Conservation (phyloP, 1,140 invertebrate genomes). For the Phymorhynchus buccinoides region DNA sequence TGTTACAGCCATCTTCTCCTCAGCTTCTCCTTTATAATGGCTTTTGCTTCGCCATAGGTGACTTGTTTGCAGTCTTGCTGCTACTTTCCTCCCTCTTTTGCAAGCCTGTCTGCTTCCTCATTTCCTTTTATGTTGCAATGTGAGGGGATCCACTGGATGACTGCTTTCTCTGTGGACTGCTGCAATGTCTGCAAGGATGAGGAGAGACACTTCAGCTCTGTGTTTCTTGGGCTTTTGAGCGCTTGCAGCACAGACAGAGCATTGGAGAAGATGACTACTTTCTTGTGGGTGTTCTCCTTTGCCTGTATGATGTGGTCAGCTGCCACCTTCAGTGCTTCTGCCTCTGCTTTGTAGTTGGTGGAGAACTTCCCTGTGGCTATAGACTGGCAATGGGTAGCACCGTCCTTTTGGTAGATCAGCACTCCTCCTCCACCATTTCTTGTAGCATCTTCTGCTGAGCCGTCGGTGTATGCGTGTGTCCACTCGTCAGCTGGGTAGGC, state of each 20-base stretch:
- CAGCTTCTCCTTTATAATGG: not conserved
- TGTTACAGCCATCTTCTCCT: not conserved
- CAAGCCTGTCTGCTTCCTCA: not conserved
- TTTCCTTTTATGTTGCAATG: not conserved
- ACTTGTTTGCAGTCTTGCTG: not conserved
- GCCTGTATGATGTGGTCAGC: not conserved
- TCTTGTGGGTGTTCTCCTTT: not conserved
- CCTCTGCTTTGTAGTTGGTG: not conserved
- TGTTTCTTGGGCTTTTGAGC: not conserved
- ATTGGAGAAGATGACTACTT: not conserved
- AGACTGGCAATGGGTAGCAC: not conserved
- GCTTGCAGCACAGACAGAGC: not conserved
- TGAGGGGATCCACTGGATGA: slow-evolving; percentile 5
- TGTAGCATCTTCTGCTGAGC: not conserved
- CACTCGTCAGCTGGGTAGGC: not conserved
- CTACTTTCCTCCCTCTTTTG: not conserved
- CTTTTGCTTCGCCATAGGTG: not conserved
- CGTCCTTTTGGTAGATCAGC: not conserved
- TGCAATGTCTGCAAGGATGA: not conserved
- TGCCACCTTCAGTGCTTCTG: not conserved
- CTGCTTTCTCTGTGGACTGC: not conserved
- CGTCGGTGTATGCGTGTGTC: slow-evolving; percentile 3
- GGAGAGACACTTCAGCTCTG: not conserved
- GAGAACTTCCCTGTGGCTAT: not conserved
- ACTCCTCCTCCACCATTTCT: not conserved